Evolutionary conservation across 1,140 invertebrate species (phyloP).

Genomic region (Chrysopa pallens): DNA sequence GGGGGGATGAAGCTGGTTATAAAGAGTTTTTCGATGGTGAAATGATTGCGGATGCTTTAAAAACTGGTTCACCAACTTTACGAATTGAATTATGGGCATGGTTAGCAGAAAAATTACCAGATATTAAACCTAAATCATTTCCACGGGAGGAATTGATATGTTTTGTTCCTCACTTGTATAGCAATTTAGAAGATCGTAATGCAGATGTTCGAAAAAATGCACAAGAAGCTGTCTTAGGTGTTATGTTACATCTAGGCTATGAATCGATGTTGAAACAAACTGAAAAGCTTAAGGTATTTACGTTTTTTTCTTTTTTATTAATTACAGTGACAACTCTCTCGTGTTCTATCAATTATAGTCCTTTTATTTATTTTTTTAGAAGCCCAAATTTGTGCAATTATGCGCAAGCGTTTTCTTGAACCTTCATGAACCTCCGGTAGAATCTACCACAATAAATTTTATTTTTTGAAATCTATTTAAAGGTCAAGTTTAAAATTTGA

Average conservation of each 20-base stretch:
- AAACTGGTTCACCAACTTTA: constrained; percentile 64
- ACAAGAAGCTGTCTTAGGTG: constrained; percentile 70
- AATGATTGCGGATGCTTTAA: constrained; percentile 72
- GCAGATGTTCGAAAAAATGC: constrained; percentile 81
- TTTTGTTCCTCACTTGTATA: constrained; percentile 64
- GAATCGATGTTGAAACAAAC: constrained; percentile 60
- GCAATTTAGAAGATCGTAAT: constrained; percentile 77
- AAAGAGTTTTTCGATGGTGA: constrained; percentile 76
- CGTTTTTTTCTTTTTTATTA: background rate
- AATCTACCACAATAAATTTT: too few relatives aligned
- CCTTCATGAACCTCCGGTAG: too few relatives aligned
- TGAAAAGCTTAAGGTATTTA: constrained; percentile 69
- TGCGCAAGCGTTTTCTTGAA: too few relatives aligned
- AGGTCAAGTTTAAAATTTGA: too few relatives aligned
- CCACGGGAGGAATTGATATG: constrained; percentile 62
- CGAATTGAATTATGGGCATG: constrained; percentile 67
- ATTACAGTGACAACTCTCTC: background rate
- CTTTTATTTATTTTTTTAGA: too few relatives aligned
- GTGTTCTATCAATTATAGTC: too few relatives aligned
- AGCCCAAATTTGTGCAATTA: too few relatives aligned
- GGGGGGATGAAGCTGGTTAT: constrained; percentile 61
- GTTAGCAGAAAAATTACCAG: constrained; percentile 64
- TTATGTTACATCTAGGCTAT: constrained; percentile 86
- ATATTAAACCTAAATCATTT: constrained; percentile 46
- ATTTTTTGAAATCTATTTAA: too few relatives aligned